Conservation (phyloP, 2,888 invertebrate species). For the Ecdyonurus torrentis region DNA sequence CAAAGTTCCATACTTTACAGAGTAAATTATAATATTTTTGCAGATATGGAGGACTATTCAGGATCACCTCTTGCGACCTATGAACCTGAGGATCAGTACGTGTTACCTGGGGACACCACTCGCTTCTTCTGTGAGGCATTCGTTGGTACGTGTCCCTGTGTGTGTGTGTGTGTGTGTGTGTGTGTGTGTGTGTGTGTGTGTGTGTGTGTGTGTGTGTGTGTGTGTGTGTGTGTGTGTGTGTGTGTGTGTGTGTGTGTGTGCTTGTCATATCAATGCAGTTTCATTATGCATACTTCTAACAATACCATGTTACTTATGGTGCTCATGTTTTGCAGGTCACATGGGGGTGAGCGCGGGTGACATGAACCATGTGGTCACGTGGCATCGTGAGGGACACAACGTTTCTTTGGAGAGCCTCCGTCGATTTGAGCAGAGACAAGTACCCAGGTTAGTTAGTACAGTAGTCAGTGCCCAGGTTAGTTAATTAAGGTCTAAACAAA, state of each 20-base stretch:
- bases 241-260: too few relatives aligned
- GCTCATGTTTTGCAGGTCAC: not conserved
- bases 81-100: conserved; percentile 44
- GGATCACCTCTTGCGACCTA: conserved; percentile 40
- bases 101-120: conserved; percentile 40
- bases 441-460: not conserved
- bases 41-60: conserved; percentile 21
- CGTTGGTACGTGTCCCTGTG: conserved; percentile 52
- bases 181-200: too few relatives aligned
- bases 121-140: conserved; percentile 64
- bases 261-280: too few relatives aligned
- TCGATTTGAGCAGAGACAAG: not conserved
- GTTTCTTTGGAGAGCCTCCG: not conserved
- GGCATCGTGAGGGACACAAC: not conserved
- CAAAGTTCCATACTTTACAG: too few relatives aligned
- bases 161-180: too few relatives aligned
- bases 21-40: too few relatives aligned
- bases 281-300: too few relatives aligned
- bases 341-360: not conserved
- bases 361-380: not conserved
- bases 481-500: too few relatives aligned
- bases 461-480: too few relatives aligned
- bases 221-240: too few relatives aligned
- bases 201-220: too few relatives aligned
- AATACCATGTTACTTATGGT: not conserved